Percentiles rank a stretch among this genome's conserved stretches.
These are phyloP conservation scores for Drosophila bifasciata DNA, from an alignment of 1,140 invertebrate species.

Conservation along the genomic window DNA sequence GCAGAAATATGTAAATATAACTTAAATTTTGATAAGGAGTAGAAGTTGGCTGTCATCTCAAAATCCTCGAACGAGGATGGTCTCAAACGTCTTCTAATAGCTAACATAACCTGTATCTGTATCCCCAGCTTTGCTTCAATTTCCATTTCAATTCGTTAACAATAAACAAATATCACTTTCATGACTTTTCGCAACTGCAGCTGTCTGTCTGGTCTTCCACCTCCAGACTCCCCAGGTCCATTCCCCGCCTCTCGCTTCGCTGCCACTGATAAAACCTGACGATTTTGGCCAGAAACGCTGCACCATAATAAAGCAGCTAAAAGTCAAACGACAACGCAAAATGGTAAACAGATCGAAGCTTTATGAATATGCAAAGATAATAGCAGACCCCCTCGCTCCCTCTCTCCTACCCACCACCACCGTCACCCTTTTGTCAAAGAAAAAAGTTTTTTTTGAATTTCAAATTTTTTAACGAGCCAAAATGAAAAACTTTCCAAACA, in stretches of 20 bases:
- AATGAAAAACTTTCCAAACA: conserved; percentile 81
- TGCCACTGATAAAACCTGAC: conserved; percentile 65
- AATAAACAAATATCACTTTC: conserved; percentile 68
- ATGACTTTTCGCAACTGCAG: conserved; percentile 60
- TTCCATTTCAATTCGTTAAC: conserved; percentile 49
- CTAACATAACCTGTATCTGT: not conserved
- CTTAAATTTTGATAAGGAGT: too few relatives aligned
- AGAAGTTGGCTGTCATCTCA: too few relatives aligned
- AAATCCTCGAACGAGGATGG: not conserved
- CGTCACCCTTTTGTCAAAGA: conserved; percentile 40
- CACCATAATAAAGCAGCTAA: conserved; percentile 65
- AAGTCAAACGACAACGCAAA: conserved; percentile 73
- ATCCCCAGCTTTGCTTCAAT: not conserved
- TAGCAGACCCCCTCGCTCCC: conserved; percentile 7
- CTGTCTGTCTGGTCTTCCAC: conserved; percentile 42
- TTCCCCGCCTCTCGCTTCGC: not conserved
- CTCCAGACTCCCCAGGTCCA: conserved; percentile 21
- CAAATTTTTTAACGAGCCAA: conserved; percentile 78
- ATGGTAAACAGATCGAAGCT: conserved; percentile 75
- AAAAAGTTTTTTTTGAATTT: conserved; percentile 54
- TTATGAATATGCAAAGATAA: conserved; percentile 81
- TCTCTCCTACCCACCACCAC: not conserved
- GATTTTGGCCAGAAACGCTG: conserved; percentile 42
- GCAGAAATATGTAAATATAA: too few relatives aligned
- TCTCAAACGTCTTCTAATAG: not conserved